These are phyloP conservation scores for Saccopteryx leptura DNA, from an alignment of 2,113 vertebrate genomes.

Conservation along the genomic window DNA sequence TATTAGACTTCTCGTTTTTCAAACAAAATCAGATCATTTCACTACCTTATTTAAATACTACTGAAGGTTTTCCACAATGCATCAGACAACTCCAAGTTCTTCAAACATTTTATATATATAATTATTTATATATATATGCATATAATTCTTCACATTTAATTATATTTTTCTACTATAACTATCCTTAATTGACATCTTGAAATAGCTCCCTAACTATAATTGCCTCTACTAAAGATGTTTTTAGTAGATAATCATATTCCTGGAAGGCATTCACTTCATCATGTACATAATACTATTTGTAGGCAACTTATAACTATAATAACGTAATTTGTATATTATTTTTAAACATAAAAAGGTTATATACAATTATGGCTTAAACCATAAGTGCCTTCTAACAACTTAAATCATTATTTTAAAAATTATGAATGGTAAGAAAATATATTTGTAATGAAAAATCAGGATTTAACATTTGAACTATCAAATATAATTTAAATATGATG, in stretches of 20 bases:
- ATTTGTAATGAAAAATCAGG: not conserved
- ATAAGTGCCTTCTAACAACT: conserved; percentile 29
- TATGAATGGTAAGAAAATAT: conserved; percentile 36
- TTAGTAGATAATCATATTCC: conserved; percentile 23
- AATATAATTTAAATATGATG: conserved; percentile 49
- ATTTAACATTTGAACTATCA: conserved; percentile 49
- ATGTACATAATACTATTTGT: conserved; percentile 20
- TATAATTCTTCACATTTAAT: conserved; percentile 31
- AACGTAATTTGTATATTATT: not conserved
- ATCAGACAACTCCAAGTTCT: not conserved
- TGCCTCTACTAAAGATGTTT: conserved; percentile 11
- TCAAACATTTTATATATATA: not conserved
- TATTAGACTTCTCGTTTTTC: conserved; percentile 15
- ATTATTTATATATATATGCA: not conserved
- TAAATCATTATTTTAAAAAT: not conserved
- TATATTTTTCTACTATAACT: conserved; percentile 22
- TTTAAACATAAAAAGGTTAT: conserved; percentile 32
- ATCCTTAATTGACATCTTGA: conserved; percentile 8
- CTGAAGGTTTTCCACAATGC: not conserved
- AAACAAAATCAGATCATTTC: conserved; percentile 41
- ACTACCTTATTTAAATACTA: conserved; percentile 2
- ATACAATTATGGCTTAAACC: not conserved
- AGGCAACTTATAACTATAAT: conserved; percentile 19
- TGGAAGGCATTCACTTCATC: conserved; percentile 17
- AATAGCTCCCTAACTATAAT: not conserved